Conservation (phyloP, 2,113 vertebrate species). For the Pseudopodoces humilis region DNA sequence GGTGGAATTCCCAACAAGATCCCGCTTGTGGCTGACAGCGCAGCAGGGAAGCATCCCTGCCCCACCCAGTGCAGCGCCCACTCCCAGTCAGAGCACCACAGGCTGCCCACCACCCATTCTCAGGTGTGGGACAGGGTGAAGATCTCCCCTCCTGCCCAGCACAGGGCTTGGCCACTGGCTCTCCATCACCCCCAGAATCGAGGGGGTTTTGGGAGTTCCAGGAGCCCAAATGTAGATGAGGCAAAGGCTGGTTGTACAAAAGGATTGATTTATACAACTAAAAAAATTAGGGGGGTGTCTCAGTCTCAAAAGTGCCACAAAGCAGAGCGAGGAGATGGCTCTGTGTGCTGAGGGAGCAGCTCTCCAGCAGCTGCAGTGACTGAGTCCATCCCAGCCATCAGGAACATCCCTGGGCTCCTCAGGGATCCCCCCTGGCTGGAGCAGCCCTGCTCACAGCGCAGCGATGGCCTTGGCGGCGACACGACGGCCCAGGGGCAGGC, state of each 20-base stretch:
- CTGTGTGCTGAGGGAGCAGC: rapidly evolving
- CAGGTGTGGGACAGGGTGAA: rapidly evolving
- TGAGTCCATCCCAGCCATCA: neutral
- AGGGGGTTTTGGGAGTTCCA: neutral
- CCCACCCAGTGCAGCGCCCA: rapidly evolving
- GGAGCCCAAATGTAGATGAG: rapidly evolving
- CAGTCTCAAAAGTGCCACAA: rapidly evolving
- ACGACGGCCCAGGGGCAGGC: constrained; percentile 90
- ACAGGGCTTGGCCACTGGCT: neutral
- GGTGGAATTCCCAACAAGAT: neutral
- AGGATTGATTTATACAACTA: neutral
- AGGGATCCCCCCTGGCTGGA: rapidly evolving
- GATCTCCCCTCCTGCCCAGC: neutral
- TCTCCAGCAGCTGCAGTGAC: neutral
- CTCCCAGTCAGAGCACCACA: rapidly evolving
- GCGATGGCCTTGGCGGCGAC: constrained; percentile 95
- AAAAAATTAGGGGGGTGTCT: neutral
- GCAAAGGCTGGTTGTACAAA: neutral
- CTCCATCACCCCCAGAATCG: rapidly evolving
- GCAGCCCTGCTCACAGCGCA: constrained; percentile 71
- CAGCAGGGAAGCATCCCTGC: neutral
- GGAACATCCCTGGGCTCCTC: neutral
- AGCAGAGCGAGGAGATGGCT: neutral
- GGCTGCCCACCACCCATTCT: rapidly evolving
- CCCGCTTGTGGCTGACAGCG: neutral